A percentile compares a stretch with the other conserved stretches of the same genome.
These are phyloP conservation scores for Folsomia candida DNA, from an alignment of 2,888 invertebrate species.

Conservation along the genomic window DNA sequence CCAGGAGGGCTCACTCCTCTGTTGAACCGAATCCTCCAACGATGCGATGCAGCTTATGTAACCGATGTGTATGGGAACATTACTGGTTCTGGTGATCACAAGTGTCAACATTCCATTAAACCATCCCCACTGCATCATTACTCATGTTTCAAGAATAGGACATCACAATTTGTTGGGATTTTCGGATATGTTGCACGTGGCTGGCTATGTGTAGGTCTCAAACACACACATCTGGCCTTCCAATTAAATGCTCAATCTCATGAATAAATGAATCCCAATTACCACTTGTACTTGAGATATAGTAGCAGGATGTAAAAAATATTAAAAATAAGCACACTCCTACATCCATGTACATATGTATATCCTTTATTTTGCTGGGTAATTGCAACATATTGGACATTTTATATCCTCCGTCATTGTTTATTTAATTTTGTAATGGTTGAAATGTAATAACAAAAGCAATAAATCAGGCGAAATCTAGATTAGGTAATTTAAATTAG, in stretches of 20 bases:
- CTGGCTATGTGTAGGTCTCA: background rate
- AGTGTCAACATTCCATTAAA: slow-evolving; percentile 20
- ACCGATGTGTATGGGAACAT: background rate
- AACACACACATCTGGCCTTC: background rate
- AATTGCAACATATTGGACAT: too few relatives aligned
- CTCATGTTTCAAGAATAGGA: slow-evolving; percentile 7
- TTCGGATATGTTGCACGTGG: background rate
- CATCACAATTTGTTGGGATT: background rate
- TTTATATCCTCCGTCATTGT: background rate
- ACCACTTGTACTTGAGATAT: background rate
- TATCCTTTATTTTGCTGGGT: background rate
- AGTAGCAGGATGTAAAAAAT: background rate
- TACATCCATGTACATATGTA: background rate
- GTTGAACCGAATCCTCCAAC: slow-evolving; percentile 5
- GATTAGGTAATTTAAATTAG: background rate
- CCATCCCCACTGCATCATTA: slow-evolving; percentile 13
- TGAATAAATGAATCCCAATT: slow-evolving; percentile 5
- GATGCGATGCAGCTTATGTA: too few relatives aligned
- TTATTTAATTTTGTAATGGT: background rate
- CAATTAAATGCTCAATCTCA: slow-evolving; percentile 3
- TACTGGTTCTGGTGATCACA: background rate
- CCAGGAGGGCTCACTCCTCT: slow-evolving; percentile 13
- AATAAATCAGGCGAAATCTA: background rate
- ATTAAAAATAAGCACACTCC: background rate
- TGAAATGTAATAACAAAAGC: background rate